Base-by-base conservation (phyloP, 1,140 invertebrate genomes). In the Magallana ariakensis region DNA sequence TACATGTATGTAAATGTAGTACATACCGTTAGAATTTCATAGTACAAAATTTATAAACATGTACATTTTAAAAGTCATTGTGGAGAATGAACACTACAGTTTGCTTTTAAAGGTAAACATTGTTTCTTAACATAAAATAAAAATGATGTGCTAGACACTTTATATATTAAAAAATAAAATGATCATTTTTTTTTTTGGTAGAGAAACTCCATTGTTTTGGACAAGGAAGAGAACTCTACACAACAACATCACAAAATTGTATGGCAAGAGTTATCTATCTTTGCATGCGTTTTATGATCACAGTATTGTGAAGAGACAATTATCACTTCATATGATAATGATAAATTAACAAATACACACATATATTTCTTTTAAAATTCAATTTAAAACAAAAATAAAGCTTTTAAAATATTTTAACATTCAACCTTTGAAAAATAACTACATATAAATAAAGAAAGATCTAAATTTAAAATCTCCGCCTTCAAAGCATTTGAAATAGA, bases 401-500 rank as follows among this genome's bases (percentile, higher is more conserved):
- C 66, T 13, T 70, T 22, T 70, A 26, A 70, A 70, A 70, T 3
- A 2, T 22, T 9, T 70, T 0, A 70, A 70, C 66, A 70, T 70
- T 70, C 66, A 70, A 70, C 66, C 66, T 70, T 26, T 70, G 22
- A 26, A 70, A 70, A 70, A 70, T 26, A 70, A 26, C 66, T 70
- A 70, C 26, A 70, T 70, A 70, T 70, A 70, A 70, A 70, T 70
- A 70, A 70, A 70, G 66, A 70, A 13, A 26, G 66, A 26, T 33
- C 33, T 26, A 70, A 26, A 70, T 70, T 26, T 70, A 70, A 26
- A 70, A 22, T 70, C 19, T 70, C 66, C 26, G 66, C 22, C 66
- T 15, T 70, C 33, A 81, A 85, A 82, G 55, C 46, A 86, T 80
- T 86, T 13, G 81, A 60, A 81, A 82, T 81, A 82, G 13, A 58